Evolutionary conservation across 2,797 vertebrate species (phyloP).

Genomic region (Pipistrellus kuhlii): DNA sequence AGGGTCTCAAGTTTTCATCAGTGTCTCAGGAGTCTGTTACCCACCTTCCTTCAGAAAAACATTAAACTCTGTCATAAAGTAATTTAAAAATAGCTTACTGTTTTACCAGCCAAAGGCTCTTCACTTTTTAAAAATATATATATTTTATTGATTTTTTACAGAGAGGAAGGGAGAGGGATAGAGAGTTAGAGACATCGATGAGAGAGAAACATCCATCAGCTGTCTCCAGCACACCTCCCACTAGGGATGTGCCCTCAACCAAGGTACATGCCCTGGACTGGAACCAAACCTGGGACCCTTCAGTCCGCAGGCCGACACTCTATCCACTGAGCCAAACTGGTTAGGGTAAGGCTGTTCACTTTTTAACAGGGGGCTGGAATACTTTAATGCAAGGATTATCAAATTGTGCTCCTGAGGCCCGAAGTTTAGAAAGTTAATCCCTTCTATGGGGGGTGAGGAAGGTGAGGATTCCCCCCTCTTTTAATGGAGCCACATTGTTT

Average conservation of each 20-base stretch:
- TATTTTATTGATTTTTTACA: too few species aligned
- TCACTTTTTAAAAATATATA: too few species aligned
- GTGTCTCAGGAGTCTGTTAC: neutral
- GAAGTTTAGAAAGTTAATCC: neutral
- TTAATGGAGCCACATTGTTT: neutral
- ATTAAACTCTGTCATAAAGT: neutral
- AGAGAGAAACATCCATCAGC: too few species aligned
- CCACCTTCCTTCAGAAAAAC: neutral
- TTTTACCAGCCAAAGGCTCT: neutral
- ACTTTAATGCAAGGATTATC: slow-evolving; percentile 6
- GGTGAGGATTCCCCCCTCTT: neutral
- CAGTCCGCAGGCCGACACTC: too few species aligned
- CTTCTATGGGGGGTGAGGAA: neutral
- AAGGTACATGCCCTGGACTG: too few species aligned
- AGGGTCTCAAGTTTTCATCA: neutral
- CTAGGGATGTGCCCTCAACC: too few species aligned
- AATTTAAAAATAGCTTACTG: slow-evolving; percentile 26
- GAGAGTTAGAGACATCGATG: too few species aligned
- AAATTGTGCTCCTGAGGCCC: neutral
- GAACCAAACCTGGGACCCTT: too few species aligned
- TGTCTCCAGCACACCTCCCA: too few species aligned
- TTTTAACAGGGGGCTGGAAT: neutral
- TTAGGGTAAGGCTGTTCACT: neutral
- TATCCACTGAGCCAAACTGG: too few species aligned
- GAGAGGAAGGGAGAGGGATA: too few species aligned